A percentile compares a stretch with the other conserved stretches of the same genome.
These are phyloP conservation scores for Lithobates pipiens DNA, from an alignment of 2,797 vertebrate genomes.

Conservation along the genomic window DNA sequence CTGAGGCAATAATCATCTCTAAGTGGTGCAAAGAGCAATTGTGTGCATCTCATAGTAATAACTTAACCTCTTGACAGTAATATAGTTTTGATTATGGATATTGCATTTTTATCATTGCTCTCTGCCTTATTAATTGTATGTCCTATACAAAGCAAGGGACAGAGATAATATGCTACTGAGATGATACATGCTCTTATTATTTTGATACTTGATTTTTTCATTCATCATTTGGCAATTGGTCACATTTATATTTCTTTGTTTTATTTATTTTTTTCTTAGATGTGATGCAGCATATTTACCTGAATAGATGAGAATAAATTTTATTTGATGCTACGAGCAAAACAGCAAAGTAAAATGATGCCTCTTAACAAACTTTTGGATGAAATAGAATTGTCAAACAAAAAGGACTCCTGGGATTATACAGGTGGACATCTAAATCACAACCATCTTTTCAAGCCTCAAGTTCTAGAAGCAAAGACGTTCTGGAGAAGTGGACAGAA, in stretches of 20 bases:
- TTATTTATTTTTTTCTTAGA: background rate
- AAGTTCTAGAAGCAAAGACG: conserved; percentile 57
- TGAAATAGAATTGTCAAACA: conserved; percentile 72
- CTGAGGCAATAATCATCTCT: no score
- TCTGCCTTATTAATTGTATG: no score
- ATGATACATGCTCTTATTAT: no score
- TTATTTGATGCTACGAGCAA: conserved; percentile 7
- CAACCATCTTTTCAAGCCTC: conserved; percentile 68
- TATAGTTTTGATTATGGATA: no score
- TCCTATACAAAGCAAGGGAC: no score
- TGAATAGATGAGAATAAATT: background rate
- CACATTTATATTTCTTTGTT: background rate
- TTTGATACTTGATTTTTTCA: no score
- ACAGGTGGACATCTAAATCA: conserved; percentile 75
- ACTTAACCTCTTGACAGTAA: no score
- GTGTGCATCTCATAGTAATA: no score
- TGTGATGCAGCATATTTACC: background rate
- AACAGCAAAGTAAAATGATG: conserved; percentile 1
- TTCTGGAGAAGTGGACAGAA: conserved; percentile 66
- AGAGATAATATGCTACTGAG: no score
- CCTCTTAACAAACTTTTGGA: conserved; percentile 66
- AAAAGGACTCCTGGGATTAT: conserved; percentile 72
- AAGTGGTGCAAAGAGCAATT: no score
- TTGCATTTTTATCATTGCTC: no score
- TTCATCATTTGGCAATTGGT: no score